Percentiles rank a stretch among this genome's conserved stretches.
Conservation (phyloP, 2,888 invertebrate species). For the Diadegma fenestrale region DNA sequence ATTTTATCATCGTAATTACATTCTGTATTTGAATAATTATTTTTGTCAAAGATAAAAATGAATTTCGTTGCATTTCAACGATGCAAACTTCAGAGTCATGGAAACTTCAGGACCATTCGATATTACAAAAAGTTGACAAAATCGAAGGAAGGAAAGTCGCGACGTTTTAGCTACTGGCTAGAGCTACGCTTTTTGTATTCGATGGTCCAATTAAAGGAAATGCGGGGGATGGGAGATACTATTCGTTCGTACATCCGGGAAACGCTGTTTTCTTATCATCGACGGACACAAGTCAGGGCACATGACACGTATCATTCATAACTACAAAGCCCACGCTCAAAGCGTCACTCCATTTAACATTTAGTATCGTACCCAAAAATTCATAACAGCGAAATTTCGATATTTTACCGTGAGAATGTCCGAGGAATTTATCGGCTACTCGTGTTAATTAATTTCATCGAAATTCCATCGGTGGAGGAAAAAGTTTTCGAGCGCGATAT, state of each 20-base stretch:
- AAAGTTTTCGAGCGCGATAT: background rate
- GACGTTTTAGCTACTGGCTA: constrained; percentile 1
- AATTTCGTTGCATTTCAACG: too few relatives aligned
- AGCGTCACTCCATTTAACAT: constrained; percentile 48
- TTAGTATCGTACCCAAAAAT: constrained; percentile 7
- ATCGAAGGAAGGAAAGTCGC: constrained; percentile 12
- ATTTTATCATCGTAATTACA: too few relatives aligned
- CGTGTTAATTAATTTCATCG: background rate
- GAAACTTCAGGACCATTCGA: too few relatives aligned
- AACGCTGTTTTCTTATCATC: constrained; percentile 80
- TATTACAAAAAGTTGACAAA: background rate
- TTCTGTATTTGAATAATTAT: too few relatives aligned
- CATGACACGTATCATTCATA: constrained; percentile 74
- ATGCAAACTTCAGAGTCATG: too few relatives aligned
- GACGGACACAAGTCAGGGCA: constrained; percentile 80
- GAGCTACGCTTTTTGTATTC: constrained; percentile 37
- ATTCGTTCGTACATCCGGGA: constrained; percentile 82
- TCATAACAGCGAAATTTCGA: constrained; percentile 4
- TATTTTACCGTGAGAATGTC: background rate
- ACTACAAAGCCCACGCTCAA: constrained; percentile 52
- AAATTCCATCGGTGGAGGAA: background rate
- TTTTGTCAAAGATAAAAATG: too few relatives aligned
- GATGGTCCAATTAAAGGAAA: constrained; percentile 78
- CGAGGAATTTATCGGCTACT: constrained; percentile 15
- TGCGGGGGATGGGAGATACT: constrained; percentile 81